Base-by-base conservation (phyloP, 2,888 invertebrate species). In the Thera britannica region DNA sequence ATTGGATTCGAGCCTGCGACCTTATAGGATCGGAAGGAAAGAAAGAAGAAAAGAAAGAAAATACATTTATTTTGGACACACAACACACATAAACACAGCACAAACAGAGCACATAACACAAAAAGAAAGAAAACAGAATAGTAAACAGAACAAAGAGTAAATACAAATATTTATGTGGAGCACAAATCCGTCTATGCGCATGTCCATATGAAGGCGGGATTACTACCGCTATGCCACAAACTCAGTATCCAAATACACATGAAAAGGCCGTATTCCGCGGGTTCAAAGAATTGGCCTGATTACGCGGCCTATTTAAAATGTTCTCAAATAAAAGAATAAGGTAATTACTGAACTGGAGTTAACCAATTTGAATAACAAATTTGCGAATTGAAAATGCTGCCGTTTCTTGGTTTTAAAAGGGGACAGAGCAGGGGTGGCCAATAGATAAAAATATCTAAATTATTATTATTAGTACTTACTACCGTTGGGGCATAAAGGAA, bases 321-420 rank as follows among this genome's bases (percentile, higher is more conserved):
- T 66, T 66, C 66, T 66, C 58, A 66, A 66, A 69, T 65, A 82
- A 83, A 83, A 83, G 83, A 83, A 83, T 83, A 79, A 78, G 82
- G 72, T 83, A 83, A 83, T 83, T 82, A 83, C 78, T 67, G 77
- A 66, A 69, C 77, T 74, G 73, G 76, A 82, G 80, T 80, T 82
- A 81, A 81, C 75, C 76, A 83, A 83, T 83, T 83, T 83, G 82
- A 81, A 83, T 83, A 80, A 79, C 83, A 81, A 83, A 83, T 83
- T 81, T 58, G 71, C 62, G 73, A 83, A 83, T 83, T 80, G 76
- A 77, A 80, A 78, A 78, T 83, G 78, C 72, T 72, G 74, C 66
- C 78, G 79, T 72, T 62, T 61, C 54, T 49, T 58, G 38, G 12
- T 34, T 23, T 46, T 34, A 34, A 34, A 52, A 8, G 44, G 9